These are phyloP conservation scores for Drosophila micromelanica DNA, from an alignment of 1,140 invertebrate species.

Conservation along the genomic window DNA sequence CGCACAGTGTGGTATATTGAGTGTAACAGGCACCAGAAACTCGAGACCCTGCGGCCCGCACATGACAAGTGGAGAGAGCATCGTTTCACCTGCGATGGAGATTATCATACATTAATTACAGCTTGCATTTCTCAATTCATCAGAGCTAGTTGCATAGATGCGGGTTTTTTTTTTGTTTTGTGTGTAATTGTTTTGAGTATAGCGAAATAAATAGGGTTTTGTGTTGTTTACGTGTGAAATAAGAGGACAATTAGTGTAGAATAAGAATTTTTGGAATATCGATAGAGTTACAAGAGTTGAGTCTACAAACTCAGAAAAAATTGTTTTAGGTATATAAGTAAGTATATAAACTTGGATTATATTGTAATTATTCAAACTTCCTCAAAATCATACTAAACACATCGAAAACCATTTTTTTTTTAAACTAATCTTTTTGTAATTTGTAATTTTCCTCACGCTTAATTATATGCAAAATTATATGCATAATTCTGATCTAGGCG, in stretches of 20 bases:
- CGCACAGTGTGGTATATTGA: constrained; percentile 91
- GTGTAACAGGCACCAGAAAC: constrained; percentile 94
- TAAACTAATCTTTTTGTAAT: too few relatives aligned
- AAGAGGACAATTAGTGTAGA: constrained; percentile 10
- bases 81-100: constrained; percentile 91
- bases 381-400: too few relatives aligned
- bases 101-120: constrained; percentile 48
- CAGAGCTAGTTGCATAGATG: constrained; percentile 4
- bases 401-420: too few relatives aligned
- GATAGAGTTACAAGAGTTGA: neutral
- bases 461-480: too few relatives aligned
- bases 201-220: constrained; percentile 3
- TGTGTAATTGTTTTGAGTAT: constrained; percentile 14
- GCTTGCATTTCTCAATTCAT: neutral
- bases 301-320: too few relatives aligned
- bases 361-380: too few relatives aligned
- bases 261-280: constrained; percentile 1
- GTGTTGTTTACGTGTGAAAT: constrained; percentile 24
- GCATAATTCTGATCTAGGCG: too few relatives aligned
- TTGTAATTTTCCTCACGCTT: too few relatives aligned
- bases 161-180: constrained; percentile 14
- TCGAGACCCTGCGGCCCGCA: constrained; percentile 96
- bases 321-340: too few relatives aligned
- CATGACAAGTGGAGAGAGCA: constrained; percentile 96
- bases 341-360: too few relatives aligned